phyloP scores from a whole-genome alignment of 2,797 vertebrate genomes.

The Microchirus variegatus region DNA sequence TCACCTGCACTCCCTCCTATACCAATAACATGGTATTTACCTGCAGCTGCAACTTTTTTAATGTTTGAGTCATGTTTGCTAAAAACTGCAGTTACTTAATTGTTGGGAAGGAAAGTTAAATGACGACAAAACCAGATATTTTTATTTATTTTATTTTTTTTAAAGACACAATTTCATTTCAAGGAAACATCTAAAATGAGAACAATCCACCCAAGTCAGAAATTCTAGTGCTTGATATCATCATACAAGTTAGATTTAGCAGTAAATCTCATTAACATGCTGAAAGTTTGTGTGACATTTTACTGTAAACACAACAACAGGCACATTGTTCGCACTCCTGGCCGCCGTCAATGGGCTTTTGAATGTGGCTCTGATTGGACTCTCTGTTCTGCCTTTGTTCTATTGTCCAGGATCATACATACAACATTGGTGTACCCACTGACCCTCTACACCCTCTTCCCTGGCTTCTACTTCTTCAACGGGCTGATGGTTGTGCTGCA shows the following conservation, averaged over 20 bases:
- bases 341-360: slow-evolving; percentile 55
- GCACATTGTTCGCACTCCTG: slow-evolving; percentile 40
- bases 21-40: too few relatives aligned
- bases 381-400: slow-evolving; percentile 65
- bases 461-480: slow-evolving; percentile 97
- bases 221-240: too few relatives aligned
- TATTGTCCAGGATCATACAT: slow-evolving; percentile 87
- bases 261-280: slow-evolving; percentile 5
- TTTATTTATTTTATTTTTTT: too few relatives aligned
- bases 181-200: too few relatives aligned
- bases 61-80: too few relatives aligned
- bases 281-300: slow-evolving; percentile 10
- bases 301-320: slow-evolving; percentile 36
- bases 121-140: too few relatives aligned
- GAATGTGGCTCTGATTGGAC: slow-evolving; percentile 63
- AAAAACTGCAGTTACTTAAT: too few relatives aligned
- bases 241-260: slow-evolving; percentile 1
- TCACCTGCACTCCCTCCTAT: too few relatives aligned
- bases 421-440: slow-evolving; percentile 89
- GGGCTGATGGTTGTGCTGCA: slow-evolving; percentile 89
- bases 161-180: too few relatives aligned
- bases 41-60: too few relatives aligned
- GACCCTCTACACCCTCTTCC: slow-evolving; percentile 87
- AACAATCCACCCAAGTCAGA: too few relatives aligned
- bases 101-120: too few relatives aligned